Base-by-base conservation (phyloP, 2,888 invertebrate species). In the Oscheius sp. region DNA sequence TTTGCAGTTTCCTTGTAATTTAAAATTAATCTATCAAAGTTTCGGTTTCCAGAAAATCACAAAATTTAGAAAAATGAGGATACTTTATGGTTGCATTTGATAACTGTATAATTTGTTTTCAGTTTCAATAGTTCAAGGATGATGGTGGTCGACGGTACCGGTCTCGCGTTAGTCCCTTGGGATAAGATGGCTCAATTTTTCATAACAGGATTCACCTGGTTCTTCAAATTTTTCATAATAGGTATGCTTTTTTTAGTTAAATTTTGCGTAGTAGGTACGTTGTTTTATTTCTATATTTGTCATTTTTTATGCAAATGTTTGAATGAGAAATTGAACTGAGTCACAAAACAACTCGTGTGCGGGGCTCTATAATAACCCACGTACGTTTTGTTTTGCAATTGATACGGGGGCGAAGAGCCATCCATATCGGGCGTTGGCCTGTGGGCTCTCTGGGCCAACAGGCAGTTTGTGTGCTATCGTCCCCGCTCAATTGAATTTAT, bases 141-240 rank as follows among this genome's bases (percentile, higher is more conserved):
- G 83, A 66, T 82, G 45, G 74, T 83, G 50, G 76, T 83, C 65
- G 84, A 84, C 57, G 72, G 70, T 25, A 70, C 75, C 58, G 82
- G 81, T 48, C 73, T 83, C 65, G 71, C 71, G 37, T 69, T 82
- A 52, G 53, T 84, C 29, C 80, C 80, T 25, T 80, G 80, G 80
- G 70, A 77, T 33, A 63, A 75, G 8, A 67, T 77, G 27, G 66
- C 67, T n/a, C 57, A 29, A 23, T 70, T 52, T 20, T 31, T 78
- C 15, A 27, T 71, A n/a, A 42, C 64, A 25, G 78, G 75, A 46
- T 29, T 73, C 46, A 55, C 48, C 23, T 72, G 72, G 64, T 76
- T 78, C 37, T 76, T 78, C 73, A 68, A 68, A 29, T 74, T 78
- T 50, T 78, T 78, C 66, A 78, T 78, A 33, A 74, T 76, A 31